phyloP scores from a whole-genome alignment of 2,888 invertebrate genomes.

The Sipunculus nudus region DNA sequence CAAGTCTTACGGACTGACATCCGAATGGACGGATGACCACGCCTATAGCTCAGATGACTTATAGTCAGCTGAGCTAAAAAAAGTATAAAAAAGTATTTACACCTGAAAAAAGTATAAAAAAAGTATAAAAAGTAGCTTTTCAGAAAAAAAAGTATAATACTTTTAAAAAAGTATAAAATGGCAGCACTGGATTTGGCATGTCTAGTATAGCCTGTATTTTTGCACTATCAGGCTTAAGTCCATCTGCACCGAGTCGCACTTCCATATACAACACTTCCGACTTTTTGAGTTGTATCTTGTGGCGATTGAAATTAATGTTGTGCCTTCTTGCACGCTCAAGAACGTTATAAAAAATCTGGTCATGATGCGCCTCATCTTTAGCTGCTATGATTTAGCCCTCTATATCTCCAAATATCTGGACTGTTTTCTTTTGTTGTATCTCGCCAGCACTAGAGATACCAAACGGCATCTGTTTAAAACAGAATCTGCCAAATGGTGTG shows the following conservation, averaged over 20 bases:
- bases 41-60: too few relatives aligned
- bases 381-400: not conserved
- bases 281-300: conserved; percentile 15
- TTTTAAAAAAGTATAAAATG: too few relatives aligned
- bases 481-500: conserved; percentile 30
- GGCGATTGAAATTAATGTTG: conserved; percentile 7
- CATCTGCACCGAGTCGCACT: not conserved
- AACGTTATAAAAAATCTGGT: not conserved
- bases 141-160: too few relatives aligned
- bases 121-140: too few relatives aligned
- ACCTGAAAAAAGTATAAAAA: too few relatives aligned
- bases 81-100: too few relatives aligned
- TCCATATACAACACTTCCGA: conserved; percentile 10
- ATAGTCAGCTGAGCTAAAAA: too few relatives aligned
- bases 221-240: conserved; percentile 29
- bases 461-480: conserved; percentile 35
- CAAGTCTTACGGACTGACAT: too few relatives aligned
- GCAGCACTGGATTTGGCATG: conserved; percentile 39
- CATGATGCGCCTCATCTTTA: not conserved
- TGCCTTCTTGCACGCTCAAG: conserved; percentile 2
- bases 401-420: conserved; percentile 13
- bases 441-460: conserved; percentile 31
- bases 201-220: conserved; percentile 35
- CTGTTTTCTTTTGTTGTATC: conserved; percentile 28
- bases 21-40: too few relatives aligned